phyloP scores from a whole-genome alignment of 2,888 invertebrate species.

The Eretmocerus hayati region DNA sequence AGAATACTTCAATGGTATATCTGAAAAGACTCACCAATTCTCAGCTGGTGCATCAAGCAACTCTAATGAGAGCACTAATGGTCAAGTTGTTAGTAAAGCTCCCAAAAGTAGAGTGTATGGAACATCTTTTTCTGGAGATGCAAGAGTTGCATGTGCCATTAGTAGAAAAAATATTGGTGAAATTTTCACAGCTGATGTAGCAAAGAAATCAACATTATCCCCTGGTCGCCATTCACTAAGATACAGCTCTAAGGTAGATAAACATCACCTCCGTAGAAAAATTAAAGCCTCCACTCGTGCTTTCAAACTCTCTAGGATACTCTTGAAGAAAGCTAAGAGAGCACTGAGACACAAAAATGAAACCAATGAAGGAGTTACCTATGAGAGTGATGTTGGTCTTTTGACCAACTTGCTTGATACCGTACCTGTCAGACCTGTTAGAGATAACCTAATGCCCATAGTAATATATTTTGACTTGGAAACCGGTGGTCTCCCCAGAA shows the following conservation, averaged over 20 bases:
- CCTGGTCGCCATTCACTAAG: slow-evolving; percentile 7
- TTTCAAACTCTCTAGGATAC: slow-evolving; percentile 4
- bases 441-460: neutral
- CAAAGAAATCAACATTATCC: slow-evolving; percentile 1
- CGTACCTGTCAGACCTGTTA: neutral
- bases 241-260: neutral
- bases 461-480: slow-evolving; percentile 9
- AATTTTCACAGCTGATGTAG: slow-evolving; percentile 1
- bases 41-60: slow-evolving; percentile 13
- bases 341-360: slow-evolving; percentile 19
- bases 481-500: slow-evolving; percentile 3
- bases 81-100: slow-evolving; percentile 9
- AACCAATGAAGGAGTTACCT: slow-evolving; percentile 16
- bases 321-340: slow-evolving; percentile 17
- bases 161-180: slow-evolving; percentile 15
- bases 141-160: slow-evolving; percentile 9
- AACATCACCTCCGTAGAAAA: slow-evolving; percentile 1
- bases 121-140: slow-evolving; percentile 2
- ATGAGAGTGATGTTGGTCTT: slow-evolving; percentile 14
- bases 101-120: slow-evolving; percentile 14
- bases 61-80: slow-evolving; percentile 13
- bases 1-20: neutral
- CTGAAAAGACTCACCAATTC: no score
- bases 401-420: neutral
- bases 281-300: neutral